Conservation (phyloP, 2,113 vertebrate species). For the Pseudorectes ferrugineus region DNA sequence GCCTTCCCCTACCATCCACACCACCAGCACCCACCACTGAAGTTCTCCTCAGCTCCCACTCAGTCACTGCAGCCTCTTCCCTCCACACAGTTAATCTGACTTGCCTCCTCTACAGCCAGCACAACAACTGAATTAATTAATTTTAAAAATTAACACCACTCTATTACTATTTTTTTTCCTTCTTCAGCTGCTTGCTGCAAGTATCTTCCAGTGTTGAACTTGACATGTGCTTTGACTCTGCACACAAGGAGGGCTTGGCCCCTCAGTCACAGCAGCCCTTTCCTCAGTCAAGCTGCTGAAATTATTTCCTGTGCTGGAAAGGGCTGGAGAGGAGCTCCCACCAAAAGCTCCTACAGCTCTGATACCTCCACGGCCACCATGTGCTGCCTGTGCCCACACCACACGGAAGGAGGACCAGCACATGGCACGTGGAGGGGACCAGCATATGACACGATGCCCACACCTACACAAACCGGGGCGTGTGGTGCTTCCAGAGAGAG, state of each 20-base stretch:
- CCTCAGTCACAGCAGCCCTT: background rate
- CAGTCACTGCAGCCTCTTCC: fast-evolving
- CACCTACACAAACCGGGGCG: background rate
- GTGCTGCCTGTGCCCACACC: background rate
- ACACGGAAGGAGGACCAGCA: background rate
- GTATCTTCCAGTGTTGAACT: background rate
- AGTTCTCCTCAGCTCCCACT: background rate
- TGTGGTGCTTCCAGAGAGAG: background rate
- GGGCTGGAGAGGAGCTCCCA: background rate
- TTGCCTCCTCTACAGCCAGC: background rate
- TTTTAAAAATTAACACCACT: background rate
- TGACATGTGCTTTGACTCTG: background rate
- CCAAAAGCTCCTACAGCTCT: fast-evolving
- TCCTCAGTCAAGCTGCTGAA: background rate
- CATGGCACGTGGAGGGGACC: background rate
- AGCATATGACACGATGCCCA: fast-evolving
- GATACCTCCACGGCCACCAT: fast-evolving
- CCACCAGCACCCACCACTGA: background rate
- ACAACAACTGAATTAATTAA: background rate
- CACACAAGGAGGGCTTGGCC: background rate
- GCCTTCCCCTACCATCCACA: background rate
- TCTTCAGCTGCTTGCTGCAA: background rate
- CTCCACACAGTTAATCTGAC: background rate
- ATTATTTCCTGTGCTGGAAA: background rate
- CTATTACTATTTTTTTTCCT: background rate